Evolutionary conservation across 2,888 invertebrate genomes (phyloP), one percentile per base, ranked within the genome.

Genomic region (Acronicta aceris): DNA sequence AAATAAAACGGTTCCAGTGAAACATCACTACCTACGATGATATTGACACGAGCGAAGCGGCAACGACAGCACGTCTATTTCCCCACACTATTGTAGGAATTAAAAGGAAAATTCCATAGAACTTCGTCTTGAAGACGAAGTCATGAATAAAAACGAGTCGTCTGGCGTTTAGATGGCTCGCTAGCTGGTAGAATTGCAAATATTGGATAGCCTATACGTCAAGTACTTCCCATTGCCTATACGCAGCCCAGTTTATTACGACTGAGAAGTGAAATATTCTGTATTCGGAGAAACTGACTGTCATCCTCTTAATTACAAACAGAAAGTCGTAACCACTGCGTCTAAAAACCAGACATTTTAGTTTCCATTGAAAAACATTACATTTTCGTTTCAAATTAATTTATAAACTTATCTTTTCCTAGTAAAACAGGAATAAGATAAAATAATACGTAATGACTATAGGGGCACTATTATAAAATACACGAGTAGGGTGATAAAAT

Each of bases 401-500:
- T 33, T 3, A 38, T 6, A 6, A n/a, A 38, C 6, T 38, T 38
- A 36, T 36, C 13, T 38, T n/a, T 38, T 38, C n/a, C 38, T 6
- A 38, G 38, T n/a, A 38, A 38, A 38, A 38, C 38, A 38, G 38
- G 38, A 38, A n/a, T 38, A 38, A 38, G n/a, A 38, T 38, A 38
- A 36, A 38, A n/a, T 38, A 38, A n/a, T 6, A 38, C 6, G 38
- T n/a, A n/a, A 6, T 38, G 5, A n/a, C 6, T 6, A 38, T 38
- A 38, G n/a, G 38, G 38, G 38, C 5, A 7, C 38, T 38, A 36
- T 36, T 36, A 8, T 38, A 38, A 38, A 17, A 1, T 7, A 40
- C 17, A 16, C 15, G 13, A n/a, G 43, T 16, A n/a, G 15, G 17
- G 12, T 40, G 47, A 70, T 54, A 54, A 62, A 46, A 42, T 17